Base-by-base conservation (phyloP, 2,888 invertebrate genomes). In the Masnerella sp. region DNA sequence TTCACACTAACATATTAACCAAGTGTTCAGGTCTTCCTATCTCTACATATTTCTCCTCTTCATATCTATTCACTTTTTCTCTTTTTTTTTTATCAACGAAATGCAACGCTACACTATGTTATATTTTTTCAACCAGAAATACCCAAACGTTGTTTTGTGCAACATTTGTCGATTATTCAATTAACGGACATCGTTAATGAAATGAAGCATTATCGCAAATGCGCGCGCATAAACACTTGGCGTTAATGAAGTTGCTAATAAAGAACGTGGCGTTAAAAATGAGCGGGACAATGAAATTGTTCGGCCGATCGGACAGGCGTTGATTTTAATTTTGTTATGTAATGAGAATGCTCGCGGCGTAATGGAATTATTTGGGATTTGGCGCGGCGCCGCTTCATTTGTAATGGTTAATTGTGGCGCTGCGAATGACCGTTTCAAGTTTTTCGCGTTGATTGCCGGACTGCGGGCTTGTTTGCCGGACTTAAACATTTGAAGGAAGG, bases 301-400 rank as follows among this genome's bases (percentile, higher is more conserved):
- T 17, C 14, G 32, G 18, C 18, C 28, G 28, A 28, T 15, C 20
- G 15, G 1, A 14, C 12, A 14, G 14, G 34, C 12, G 40, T 5
- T 40, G 11, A 49, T 49, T 49, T 49, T 49, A 49, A 49, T 49
- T 34, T 49, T 32, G 49, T 47, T 20, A 30, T 30, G 47, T 30
- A 47, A 30, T 30, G 47, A 47, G 20, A 20, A 18, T 11, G 18
- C 12, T 8, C 30, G 30, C 25, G 18, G 5, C 7, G 11, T 32
- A 32, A 32, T 32, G 32, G 8, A 32, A 49, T 36, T 49, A 45
- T 11, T 8, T n/a, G 45, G n/a, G 22, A 22, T 43, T 12, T 43
- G 8, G 5, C 15, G 12, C 14, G 34, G 12, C 8, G 12, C 5
- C 12, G 7, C 11, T 32, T 49, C 18, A 49, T 18, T 32, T 32